A percentile compares a stretch with the other conserved stretches of the same genome.
phyloP scores from a whole-genome alignment of 2,797 vertebrate genomes.

The Spheniscus humboldti region DNA sequence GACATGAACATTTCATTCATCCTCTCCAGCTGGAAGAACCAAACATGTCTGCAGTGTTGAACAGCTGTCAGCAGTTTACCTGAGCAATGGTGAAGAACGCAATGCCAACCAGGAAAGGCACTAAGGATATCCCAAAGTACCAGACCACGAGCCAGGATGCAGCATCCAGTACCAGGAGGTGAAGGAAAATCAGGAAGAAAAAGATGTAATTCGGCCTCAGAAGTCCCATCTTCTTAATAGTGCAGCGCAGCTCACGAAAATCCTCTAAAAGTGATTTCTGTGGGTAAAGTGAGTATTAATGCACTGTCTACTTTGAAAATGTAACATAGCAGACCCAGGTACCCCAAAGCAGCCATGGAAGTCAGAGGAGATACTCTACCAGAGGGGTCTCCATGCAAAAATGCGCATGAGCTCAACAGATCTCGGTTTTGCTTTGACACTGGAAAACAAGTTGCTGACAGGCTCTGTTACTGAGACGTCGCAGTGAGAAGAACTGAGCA shows the following conservation, averaged over 20 bases:
- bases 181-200: conserved; percentile 71
- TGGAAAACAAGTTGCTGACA: background rate
- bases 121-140: conserved; percentile 66
- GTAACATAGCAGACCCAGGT: background rate
- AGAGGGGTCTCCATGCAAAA: background rate
- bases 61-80: conserved; percentile 46
- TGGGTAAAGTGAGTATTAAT: background rate
- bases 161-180: conserved; percentile 72
- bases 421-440: background rate
- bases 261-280: conserved; percentile 72
- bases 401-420: background rate
- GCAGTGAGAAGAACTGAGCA: background rate
- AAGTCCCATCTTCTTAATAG: conserved; percentile 71
- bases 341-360: background rate
- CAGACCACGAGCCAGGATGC: conserved; percentile 70
- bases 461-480: background rate
- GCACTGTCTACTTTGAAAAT: background rate
- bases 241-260: conserved; percentile 72
- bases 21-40: background rate
- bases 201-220: conserved; percentile 65
- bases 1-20: background rate
- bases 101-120: conserved; percentile 60
- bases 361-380: background rate
- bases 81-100: conserved; percentile 66
- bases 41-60: fast-evolving